Percentiles rank a stretch among this genome's conserved stretches.
Conservation (phyloP, 2,888 invertebrate species). For the Pandemis heparana region DNA sequence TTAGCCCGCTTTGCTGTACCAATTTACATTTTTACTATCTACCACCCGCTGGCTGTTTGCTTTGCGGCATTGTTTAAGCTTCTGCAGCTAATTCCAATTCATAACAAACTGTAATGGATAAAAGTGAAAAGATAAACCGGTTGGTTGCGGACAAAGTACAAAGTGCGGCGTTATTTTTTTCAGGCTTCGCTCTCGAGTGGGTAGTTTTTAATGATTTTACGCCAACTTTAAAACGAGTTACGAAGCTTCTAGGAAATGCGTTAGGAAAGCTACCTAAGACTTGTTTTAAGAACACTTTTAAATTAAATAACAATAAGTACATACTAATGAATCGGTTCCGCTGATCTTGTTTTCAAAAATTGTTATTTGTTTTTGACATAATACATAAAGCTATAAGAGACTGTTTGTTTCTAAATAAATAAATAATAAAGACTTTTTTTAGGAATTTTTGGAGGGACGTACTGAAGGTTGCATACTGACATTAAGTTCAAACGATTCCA, state of each 20-base stretch:
- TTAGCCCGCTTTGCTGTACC: slow-evolving; percentile 56
- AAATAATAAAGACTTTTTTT: no score
- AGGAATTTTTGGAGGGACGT: no score
- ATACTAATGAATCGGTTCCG: no score
- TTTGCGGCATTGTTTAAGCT: slow-evolving; percentile 32
- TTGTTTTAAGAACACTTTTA: no score
- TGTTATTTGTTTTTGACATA: no score
- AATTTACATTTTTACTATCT: slow-evolving; percentile 69
- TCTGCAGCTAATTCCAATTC: slow-evolving; percentile 37
- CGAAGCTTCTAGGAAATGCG: not conserved
- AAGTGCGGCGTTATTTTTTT: not conserved
- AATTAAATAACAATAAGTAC: no score
- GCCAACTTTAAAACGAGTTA: not conserved
- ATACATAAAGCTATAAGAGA: no score
- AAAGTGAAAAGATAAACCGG: slow-evolving; percentile 31
- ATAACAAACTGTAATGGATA: slow-evolving; percentile 34
- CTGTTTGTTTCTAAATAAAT: no score
- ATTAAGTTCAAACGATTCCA: no score
- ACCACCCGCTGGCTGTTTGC: slow-evolving; percentile 18
- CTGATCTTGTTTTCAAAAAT: no score
- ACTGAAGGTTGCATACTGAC: no score
- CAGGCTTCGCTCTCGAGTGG: not conserved
- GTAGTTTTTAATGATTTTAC: slow-evolving; percentile 1
- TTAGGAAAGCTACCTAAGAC: not conserved
- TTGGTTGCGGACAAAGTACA: slow-evolving; percentile 1